Percentiles rank a stretch among this genome's conserved stretches.
phyloP scores from a whole-genome alignment of 2,797 vertebrate species.

The Psittacula echo region DNA sequence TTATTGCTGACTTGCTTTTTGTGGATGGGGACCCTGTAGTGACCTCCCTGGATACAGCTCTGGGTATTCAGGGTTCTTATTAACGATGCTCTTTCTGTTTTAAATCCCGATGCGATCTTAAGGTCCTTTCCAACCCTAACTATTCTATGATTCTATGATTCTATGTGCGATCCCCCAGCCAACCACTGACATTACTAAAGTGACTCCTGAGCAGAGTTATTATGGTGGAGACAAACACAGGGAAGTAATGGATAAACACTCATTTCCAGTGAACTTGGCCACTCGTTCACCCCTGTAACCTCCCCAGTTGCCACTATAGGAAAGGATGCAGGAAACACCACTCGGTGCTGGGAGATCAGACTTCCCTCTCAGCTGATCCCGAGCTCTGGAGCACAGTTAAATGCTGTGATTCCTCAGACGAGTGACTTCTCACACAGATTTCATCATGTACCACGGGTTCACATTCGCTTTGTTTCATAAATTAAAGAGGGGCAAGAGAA shows the following conservation, averaged over 20 bases:
- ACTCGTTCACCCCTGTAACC: background rate
- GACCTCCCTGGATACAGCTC: background rate
- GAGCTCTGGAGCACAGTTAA: background rate
- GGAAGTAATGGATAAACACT: slow-evolving; percentile 42
- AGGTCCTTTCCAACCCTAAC: too few relatives aligned
- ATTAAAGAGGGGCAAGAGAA: background rate
- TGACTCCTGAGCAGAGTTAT: background rate
- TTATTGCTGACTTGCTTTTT: background rate
- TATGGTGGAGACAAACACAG: background rate
- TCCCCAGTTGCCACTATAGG: background rate
- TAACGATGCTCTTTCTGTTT: background rate
- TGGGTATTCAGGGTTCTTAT: background rate
- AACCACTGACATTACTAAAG: background rate
- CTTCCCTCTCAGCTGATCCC: background rate
- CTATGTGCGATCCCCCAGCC: background rate
- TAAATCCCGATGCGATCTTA: background rate
- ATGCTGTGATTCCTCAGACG: background rate
- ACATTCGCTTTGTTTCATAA: background rate
- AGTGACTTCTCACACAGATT: background rate
- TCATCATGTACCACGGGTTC: background rate
- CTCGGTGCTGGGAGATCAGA: background rate
- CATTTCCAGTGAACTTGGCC: background rate
- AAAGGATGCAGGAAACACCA: slow-evolving; percentile 3
- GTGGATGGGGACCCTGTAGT: background rate
- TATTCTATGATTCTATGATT: too few relatives aligned